A percentile compares a stretch with the other conserved stretches of the same genome.
Conservation (phyloP, 2,888 invertebrate genomes). For the Tortricodes alternella region DNA sequence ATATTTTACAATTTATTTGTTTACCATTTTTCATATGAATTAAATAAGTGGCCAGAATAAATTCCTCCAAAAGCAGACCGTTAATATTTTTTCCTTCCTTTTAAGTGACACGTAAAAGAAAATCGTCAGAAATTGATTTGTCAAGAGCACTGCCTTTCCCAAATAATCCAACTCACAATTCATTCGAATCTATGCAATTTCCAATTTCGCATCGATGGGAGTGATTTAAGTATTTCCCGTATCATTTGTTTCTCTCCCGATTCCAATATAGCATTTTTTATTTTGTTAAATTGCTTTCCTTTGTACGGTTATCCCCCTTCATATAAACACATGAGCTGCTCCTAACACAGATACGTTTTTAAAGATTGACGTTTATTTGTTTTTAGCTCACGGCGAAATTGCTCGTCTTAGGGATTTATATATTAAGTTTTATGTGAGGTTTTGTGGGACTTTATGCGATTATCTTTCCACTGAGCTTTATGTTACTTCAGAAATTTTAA, state of each 20-base stretch:
- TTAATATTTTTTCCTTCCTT: too few species aligned
- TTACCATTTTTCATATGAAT: too few species aligned
- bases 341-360: slow-evolving; percentile 76
- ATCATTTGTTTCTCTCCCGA: slow-evolving; percentile 76
- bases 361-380: slow-evolving; percentile 76
- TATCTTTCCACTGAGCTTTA: slow-evolving; percentile 14
- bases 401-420: slow-evolving; percentile 53
- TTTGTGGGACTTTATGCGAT: slow-evolving; percentile 27
- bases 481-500: slow-evolving; percentile 6
- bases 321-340: slow-evolving; percentile 67
- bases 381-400: slow-evolving; percentile 70
- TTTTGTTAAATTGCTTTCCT: slow-evolving; percentile 81
- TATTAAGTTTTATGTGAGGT: slow-evolving; percentile 32
- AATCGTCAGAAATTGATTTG: not conserved
- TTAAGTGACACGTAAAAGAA: too few species aligned
- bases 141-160: not conserved
- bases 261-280: slow-evolving; percentile 74
- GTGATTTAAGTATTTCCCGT: slow-evolving; percentile 80
- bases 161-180: slow-evolving; percentile 18
- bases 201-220: slow-evolving; percentile 73
- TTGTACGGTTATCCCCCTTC: slow-evolving; percentile 66
- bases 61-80: too few species aligned
- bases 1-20: too few species aligned
- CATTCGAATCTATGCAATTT: slow-evolving; percentile 40
- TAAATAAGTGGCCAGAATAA: too few species aligned